Base-by-base conservation (phyloP, 2,797 vertebrate species). In the Epinephelus malabaricus region DNA sequence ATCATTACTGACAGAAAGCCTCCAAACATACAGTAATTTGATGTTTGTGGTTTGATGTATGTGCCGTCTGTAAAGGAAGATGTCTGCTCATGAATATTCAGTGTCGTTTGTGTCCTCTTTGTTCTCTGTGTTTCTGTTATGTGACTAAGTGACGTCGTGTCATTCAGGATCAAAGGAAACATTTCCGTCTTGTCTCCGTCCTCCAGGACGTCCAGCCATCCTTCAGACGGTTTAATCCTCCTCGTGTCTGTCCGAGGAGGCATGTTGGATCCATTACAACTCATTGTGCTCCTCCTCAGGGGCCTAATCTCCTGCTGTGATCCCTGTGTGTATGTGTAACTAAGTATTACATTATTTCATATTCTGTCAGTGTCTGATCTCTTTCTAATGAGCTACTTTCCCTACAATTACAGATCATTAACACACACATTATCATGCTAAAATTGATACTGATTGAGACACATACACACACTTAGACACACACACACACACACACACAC, bases 391-490 rank as follows among this genome's bases (percentile, higher is more conserved):
- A 76, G 63, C 27, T 43, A 5, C 38, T 65, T 69, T 67, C 0
- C 15, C 14, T 43, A 30, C 61, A 72, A 67, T 82, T 67, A 79
- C 38, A 66, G n/a, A 58, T 67, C 47, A 53, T 80, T 82, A 82
- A 76, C 75, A 66, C 58, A 46, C 51, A 53, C 49, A 49, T 47
- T 47, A 47, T 46, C 55, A 10, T 19, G 25, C 10, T 47, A 0
- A 60, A 66, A 47, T 11, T 12, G 30, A 66, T 23, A 56, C 76
- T 66, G 54, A 81, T 18, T 43, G 38, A 73, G 7, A 61, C 30
- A 27, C 5, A 66, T 38, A 56, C 61, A 46, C 56, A 46, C 62
- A 55, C 47, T 2, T 15, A 30, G 6, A 27, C 1, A 54, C 59
- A 50, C 40, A 25, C 40, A 30, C 54, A 60, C 43, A 5, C 4